Evolutionary conservation across 2,113 vertebrate genomes (phyloP), one percentile per base, ranked within the genome.

Genomic region (Jaculus jaculus): DNA sequence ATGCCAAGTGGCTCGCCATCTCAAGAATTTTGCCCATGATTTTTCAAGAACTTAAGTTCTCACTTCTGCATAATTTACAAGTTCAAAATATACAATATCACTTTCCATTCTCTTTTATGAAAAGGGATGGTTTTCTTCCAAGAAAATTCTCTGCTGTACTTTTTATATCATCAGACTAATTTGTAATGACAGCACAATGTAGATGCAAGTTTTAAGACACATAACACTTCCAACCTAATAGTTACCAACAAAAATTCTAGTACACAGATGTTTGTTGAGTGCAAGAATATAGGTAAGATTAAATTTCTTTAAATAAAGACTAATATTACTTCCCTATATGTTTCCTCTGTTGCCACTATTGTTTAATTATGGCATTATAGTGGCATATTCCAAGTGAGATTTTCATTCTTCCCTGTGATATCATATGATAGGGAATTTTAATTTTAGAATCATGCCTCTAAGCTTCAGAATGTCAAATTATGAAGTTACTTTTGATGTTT

Each of bases 271-370:
- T 81, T 80, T 83, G 65, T 74, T 79, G 75, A 88, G 28, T 61
- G 65, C 61, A 54, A 90, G 69, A 85, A 74, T 68, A 23, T 10
- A 71, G 51, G 69, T 95, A 81, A 58, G 34, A 90, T 74, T 84
- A 65, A 93, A 92, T n/a, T 79, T 78, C 28, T 63, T 78, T 85
- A 91, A 90, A 42, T 78, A 37, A 92, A 90, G 79, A 75, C 60
- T 66, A 72, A 90, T 93, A 72, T 90, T 88, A 63, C 75, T 79
- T 95, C 92, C 24, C 47, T 78, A 23, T 39, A 26, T 61, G 42
- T 86, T 91, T 73, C 88, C 37, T 91, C 85, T 92, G 65, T 90
- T 95, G 73, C 8, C 66, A 83, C 90, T 78, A 91, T 93, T 95
- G 10, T 60, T 91, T 93, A 96, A 93, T 96, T 92, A 77, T 18